Evolutionary conservation across 2,888 invertebrate species (phyloP).

Genomic region (Andrena minutula): DNA sequence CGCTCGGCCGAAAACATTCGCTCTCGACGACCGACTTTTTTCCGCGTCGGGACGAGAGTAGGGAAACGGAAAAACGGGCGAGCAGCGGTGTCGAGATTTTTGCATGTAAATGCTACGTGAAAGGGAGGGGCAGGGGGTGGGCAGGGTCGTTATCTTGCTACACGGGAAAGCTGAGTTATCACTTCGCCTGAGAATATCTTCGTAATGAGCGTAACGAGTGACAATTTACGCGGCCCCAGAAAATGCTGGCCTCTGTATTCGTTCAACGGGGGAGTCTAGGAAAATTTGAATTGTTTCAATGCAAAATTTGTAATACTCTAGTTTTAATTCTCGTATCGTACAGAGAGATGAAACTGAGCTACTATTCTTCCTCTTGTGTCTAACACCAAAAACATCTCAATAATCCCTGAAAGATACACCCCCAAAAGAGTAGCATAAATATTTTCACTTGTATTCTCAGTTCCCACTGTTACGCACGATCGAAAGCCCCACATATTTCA

Average conservation of each 20-base stretch:
- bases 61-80: constrained; percentile 35
- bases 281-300: too few species aligned
- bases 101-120: constrained; percentile 3
- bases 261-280: too few species aligned
- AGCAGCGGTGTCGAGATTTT: constrained; percentile 34
- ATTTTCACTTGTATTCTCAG: too few species aligned
- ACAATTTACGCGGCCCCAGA: constrained; percentile 30
- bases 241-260: neutral
- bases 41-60: constrained; percentile 10
- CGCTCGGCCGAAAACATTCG: constrained; percentile 57
- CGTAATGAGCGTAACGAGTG: constrained; percentile 31
- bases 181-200: neutral
- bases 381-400: too few species aligned
- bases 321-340: too few species aligned
- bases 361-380: too few species aligned
- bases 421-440: too few species aligned
- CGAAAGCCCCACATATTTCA: neutral
- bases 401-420: too few species aligned
- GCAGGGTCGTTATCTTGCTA: constrained; percentile 43
- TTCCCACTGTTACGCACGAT: neutral
- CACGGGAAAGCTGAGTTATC: constrained; percentile 17
- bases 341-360: too few species aligned
- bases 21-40: constrained; percentile 59
- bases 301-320: too few species aligned
- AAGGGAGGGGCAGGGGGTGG: neutral